Evolutionary conservation across 2,113 vertebrate genomes (phyloP).

Genomic region (Chitala chitala): DNA sequence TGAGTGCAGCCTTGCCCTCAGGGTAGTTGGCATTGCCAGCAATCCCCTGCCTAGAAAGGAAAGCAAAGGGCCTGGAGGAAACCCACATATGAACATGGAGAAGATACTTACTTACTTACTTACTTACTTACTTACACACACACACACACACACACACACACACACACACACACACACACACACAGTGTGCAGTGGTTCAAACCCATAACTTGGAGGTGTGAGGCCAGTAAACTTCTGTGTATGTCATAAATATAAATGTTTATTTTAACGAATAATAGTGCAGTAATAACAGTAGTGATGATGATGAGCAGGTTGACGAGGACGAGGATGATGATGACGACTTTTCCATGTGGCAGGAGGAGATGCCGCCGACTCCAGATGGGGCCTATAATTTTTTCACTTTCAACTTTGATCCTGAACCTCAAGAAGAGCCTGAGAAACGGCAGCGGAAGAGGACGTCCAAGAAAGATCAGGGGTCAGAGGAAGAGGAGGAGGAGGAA

Average conservation of each 20-base stretch:
- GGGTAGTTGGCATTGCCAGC: no score
- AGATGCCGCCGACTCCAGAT: slow-evolving; percentile 68
- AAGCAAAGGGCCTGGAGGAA: no score
- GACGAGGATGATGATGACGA: background rate
- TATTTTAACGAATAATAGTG: no score
- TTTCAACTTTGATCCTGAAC: slow-evolving; percentile 78
- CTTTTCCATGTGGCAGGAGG: slow-evolving; percentile 41
- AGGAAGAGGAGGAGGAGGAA: slow-evolving; percentile 28
- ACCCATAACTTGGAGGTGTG: background rate
- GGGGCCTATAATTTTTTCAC: slow-evolving; percentile 91
- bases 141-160: no score
- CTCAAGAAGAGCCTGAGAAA: slow-evolving; percentile 39
- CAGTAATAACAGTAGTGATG: background rate
- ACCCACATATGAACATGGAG: no score
- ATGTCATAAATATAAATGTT: no score
- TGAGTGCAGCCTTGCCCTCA: no score
- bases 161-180: no score
- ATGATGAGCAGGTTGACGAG: background rate
- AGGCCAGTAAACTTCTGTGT: background rate
- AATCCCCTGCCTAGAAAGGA: no score
- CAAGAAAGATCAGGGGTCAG: slow-evolving; percentile 27
- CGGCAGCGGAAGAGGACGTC: slow-evolving; percentile 32
- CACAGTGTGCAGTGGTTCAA: no score
- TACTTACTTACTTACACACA: no score
- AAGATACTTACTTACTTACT: no score